Conservation (phyloP, 35 echinoderm and acorn worm genomes). For the Lytechinus variegatus region DNA sequence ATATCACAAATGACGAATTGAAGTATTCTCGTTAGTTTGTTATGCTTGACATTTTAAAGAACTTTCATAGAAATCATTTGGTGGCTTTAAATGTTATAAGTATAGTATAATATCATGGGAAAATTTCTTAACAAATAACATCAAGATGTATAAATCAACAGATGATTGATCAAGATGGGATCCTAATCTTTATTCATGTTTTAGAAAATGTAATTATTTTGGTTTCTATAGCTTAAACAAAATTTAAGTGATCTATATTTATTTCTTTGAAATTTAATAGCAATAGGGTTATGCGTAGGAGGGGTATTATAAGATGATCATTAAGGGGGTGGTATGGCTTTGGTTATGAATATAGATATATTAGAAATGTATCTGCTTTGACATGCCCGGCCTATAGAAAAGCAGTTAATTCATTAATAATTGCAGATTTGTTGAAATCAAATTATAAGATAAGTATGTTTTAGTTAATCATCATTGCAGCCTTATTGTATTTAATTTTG, state of each 20-base stretch:
- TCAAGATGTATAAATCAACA: too few species aligned
- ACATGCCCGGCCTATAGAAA: background rate
- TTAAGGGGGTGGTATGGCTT: background rate
- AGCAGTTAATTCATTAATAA: background rate
- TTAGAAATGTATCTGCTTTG: background rate
- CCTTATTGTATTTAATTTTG: background rate
- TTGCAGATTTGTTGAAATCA: background rate
- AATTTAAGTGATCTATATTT: too few species aligned
- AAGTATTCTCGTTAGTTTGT: background rate
- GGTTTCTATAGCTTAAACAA: too few species aligned
- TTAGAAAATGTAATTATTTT: too few species aligned
- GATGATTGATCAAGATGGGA: too few species aligned
- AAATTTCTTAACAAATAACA: too few species aligned
- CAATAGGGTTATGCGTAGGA: background rate
- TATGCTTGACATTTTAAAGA: background rate
- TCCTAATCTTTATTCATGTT: too few species aligned
- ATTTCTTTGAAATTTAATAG: too few species aligned
- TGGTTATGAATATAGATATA: background rate
- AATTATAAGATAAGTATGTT: background rate
- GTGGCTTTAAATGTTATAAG: background rate
- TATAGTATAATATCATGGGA: background rate
- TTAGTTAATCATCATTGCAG: background rate
- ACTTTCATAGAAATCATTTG: background rate
- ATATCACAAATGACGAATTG: background rate
- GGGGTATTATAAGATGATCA: background rate